These are phyloP conservation scores for Takifugu bimaculatus DNA, from an alignment of 2,113 vertebrate species.

Conservation along the genomic window DNA sequence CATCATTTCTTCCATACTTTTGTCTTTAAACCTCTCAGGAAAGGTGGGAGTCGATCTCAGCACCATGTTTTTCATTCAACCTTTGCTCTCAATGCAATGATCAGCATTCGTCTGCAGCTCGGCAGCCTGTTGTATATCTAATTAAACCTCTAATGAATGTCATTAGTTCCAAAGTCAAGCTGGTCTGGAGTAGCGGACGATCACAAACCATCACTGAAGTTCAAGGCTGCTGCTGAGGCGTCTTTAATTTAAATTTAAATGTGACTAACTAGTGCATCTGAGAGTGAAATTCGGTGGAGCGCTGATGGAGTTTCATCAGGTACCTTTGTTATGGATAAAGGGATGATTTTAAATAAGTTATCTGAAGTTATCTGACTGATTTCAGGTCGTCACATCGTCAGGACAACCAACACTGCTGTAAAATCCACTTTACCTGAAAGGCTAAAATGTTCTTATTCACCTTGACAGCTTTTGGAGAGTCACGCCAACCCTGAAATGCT, in stretches of 20 bases:
- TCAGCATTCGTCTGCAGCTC: constrained; percentile 12
- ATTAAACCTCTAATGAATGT: constrained; percentile 39
- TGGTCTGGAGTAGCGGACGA: neutral
- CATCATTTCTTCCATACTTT: neutral
- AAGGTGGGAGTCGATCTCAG: constrained; percentile 1
- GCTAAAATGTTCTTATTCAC: neutral
- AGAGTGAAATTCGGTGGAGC: too few relatives aligned
- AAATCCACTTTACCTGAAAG: neutral
- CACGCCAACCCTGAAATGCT: too few relatives aligned
- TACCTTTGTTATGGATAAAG: too few relatives aligned
- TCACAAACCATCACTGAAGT: too few relatives aligned
- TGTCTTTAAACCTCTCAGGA: neutral
- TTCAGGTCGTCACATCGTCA: too few relatives aligned
- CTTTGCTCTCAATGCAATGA: constrained; percentile 19
- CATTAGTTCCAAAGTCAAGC: constrained; percentile 18
- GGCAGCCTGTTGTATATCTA: constrained; percentile 19
- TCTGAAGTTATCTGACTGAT: too few relatives aligned
- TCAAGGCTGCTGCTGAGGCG: too few relatives aligned
- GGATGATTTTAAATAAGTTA: too few relatives aligned
- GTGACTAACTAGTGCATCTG: too few relatives aligned
- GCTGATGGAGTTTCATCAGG: too few relatives aligned
- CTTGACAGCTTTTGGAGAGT: too few relatives aligned
- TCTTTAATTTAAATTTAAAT: too few relatives aligned
- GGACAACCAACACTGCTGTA: neutral
- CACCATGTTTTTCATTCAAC: constrained; percentile 16